These are phyloP conservation scores for Amphiprion clarkii DNA, from an alignment of 2,797 vertebrate species.

Conservation along the genomic window DNA sequence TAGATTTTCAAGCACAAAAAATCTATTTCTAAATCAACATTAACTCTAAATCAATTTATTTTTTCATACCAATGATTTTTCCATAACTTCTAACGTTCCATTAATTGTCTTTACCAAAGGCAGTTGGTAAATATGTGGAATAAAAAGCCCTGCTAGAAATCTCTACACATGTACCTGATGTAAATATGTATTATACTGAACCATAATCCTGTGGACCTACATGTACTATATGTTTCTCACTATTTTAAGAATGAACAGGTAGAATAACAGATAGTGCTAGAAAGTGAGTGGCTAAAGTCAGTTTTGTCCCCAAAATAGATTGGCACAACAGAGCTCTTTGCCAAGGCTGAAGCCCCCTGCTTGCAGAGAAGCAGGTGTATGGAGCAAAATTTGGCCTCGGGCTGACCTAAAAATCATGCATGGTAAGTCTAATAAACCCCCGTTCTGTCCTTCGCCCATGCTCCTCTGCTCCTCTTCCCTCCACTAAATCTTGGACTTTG, in stretches of 20 bases:
- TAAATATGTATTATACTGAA: neutral
- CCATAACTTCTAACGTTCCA: neutral
- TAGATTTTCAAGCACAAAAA: slow-evolving; percentile 15
- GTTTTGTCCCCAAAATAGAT: slow-evolving; percentile 60
- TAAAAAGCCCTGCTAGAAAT: neutral
- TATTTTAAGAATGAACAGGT: slow-evolving; percentile 3
- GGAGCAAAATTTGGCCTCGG: slow-evolving; percentile 64
- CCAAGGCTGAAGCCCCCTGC: slow-evolving; percentile 53
- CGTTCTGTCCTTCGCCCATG: slow-evolving; percentile 48
- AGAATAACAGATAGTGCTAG: slow-evolving; percentile 12
- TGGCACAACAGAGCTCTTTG: slow-evolving; percentile 54
- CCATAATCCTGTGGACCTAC: neutral
- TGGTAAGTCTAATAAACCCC: slow-evolving; percentile 57
- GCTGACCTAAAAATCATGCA: slow-evolving; percentile 77
- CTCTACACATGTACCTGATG: neutral
- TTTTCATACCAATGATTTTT: neutral
- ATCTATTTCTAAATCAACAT: neutral
- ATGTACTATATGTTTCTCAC: neutral
- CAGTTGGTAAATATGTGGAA: neutral
- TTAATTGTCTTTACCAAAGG: neutral
- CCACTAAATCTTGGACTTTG: slow-evolving; percentile 42
- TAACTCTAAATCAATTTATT: neutral
- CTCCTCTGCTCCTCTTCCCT: slow-evolving; percentile 22
- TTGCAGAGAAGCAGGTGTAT: slow-evolving; percentile 62
- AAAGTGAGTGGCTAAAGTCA: slow-evolving; percentile 37